These are phyloP conservation scores for Australoheros facetus DNA, from an alignment of 2,797 vertebrate genomes.

Conservation along the genomic window DNA sequence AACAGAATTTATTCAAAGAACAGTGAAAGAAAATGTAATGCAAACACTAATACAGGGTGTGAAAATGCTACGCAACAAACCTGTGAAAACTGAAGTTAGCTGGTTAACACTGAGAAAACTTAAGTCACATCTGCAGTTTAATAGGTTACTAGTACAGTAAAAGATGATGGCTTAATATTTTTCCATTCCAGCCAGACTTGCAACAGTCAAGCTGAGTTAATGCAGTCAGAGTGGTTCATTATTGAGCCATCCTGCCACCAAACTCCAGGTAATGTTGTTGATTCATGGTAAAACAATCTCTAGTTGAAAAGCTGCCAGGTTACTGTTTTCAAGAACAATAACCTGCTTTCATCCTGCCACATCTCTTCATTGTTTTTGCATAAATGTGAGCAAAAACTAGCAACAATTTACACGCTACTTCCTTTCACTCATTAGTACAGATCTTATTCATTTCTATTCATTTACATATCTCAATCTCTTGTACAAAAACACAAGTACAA, in stretches of 20 bases:
- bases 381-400: neutral
- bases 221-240: neutral
- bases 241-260: neutral
- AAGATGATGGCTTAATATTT: neutral
- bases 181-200: neutral
- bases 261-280: neutral
- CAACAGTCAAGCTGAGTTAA: neutral
- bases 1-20: neutral
- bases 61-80: neutral
- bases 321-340: neutral
- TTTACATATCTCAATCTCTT: neutral
- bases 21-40: neutral
- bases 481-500: neutral
- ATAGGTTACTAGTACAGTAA: neutral
- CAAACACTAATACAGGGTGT: too few relatives aligned
- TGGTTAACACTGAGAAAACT: neutral
- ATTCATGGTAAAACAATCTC: neutral
- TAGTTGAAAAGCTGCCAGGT: neutral
- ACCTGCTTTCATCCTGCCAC: too few relatives aligned
- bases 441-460: too few relatives aligned
- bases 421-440: neutral
- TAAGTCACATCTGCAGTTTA: neutral
- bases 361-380: too few relatives aligned
- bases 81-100: neutral
- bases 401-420: neutral